phyloP scores from a whole-genome alignment of 1,140 invertebrate genomes.

The Halyomorpha halys region DNA sequence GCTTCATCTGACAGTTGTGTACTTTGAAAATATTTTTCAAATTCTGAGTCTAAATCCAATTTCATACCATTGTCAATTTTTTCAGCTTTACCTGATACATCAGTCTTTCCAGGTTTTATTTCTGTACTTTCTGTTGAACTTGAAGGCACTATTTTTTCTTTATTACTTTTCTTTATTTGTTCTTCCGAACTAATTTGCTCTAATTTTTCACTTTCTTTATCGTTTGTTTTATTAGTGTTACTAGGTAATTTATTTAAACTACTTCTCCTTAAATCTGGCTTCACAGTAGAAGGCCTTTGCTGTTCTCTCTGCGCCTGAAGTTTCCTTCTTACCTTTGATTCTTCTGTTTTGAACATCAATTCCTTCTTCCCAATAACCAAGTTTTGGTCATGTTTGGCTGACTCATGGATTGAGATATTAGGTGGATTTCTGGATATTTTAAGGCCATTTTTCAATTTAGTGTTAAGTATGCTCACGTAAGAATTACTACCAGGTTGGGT shows the following conservation, averaged over 20 bases:
- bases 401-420: too few species aligned
- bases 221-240: background rate
- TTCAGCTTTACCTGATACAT: background rate
- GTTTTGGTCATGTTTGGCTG: too few species aligned
- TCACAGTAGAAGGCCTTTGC: too few species aligned
- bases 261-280: too few species aligned
- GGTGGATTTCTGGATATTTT: too few species aligned
- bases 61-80: constrained; percentile 6
- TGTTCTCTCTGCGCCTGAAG: too few species aligned
- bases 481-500: too few species aligned
- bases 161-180: background rate
- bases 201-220: background rate
- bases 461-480: too few species aligned
- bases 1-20: background rate
- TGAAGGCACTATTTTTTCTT: background rate
- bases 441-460: too few species aligned
- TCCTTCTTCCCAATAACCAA: too few species aligned
- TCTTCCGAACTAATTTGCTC: background rate
- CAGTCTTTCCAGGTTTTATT: background rate
- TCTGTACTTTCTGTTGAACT: background rate
- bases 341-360: too few species aligned
- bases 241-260: background rate
- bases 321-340: too few species aligned
- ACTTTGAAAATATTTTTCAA: constrained; percentile 8
- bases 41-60: background rate